Evolutionary conservation across 2,888 invertebrate genomes (phyloP).

Genomic region (Conus canariensis): DNA sequence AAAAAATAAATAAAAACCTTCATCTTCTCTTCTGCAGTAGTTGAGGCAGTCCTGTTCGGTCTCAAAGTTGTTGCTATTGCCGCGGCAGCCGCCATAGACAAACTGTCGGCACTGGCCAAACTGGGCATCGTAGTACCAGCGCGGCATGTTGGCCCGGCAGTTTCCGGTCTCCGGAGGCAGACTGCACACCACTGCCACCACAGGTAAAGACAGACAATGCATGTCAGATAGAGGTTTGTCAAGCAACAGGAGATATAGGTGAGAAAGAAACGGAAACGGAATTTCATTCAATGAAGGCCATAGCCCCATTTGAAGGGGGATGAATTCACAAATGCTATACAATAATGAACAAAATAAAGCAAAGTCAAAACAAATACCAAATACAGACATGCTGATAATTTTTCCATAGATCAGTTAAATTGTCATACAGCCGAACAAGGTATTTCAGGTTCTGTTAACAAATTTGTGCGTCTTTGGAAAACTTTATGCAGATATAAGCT

Average conservation of each 20-base stretch:
- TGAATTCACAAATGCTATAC: too few relatives aligned
- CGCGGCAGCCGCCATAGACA: slow-evolving; percentile 82
- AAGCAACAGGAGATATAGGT: not conserved
- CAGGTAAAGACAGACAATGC: not conserved
- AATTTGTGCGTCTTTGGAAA: too few relatives aligned
- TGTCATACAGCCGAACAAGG: too few relatives aligned
- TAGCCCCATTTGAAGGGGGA: too few relatives aligned
- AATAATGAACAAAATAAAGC: too few relatives aligned
- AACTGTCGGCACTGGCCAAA: slow-evolving; percentile 85
- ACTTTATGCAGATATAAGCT: too few relatives aligned
- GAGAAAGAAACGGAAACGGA: slow-evolving; percentile 8
- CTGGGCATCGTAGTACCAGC: slow-evolving; percentile 86
- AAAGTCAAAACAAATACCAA: too few relatives aligned
- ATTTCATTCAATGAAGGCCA: too few relatives aligned
- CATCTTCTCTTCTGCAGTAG: slow-evolving; percentile 49
- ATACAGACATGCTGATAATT: too few relatives aligned
- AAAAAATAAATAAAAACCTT: not conserved
- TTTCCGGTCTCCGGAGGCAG: slow-evolving; percentile 36
- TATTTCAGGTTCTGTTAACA: too few relatives aligned
- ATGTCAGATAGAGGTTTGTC: not conserved
- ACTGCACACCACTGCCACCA: slow-evolving; percentile 41
- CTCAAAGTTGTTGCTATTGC: slow-evolving; percentile 83
- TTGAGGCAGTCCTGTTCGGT: slow-evolving; percentile 89
- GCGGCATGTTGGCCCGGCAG: slow-evolving; percentile 74
- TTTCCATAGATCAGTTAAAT: too few relatives aligned